Evolutionary conservation across 2,888 invertebrate genomes (phyloP).

Genomic region (Oligia latruncula): DNA sequence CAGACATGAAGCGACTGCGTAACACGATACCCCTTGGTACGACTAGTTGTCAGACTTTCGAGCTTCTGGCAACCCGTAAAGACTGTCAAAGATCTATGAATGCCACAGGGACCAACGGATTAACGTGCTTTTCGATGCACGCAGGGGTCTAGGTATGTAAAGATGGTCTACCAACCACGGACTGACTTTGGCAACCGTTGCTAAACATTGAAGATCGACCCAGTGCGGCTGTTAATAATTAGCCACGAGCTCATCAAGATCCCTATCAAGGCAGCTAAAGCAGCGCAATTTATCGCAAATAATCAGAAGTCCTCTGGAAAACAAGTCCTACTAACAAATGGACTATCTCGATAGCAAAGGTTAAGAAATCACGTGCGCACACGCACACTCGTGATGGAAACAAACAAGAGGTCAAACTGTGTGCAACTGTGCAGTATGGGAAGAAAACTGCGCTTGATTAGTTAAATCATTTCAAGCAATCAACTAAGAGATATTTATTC

Average conservation of each 20-base stretch:
- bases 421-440: too few species aligned
- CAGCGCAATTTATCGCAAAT: not conserved
- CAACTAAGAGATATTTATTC: too few species aligned
- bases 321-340: constrained; percentile 19
- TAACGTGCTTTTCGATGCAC: too few species aligned
- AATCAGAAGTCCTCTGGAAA: constrained; percentile 23
- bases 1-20: too few species aligned
- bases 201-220: too few species aligned
- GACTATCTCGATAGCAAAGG: constrained; percentile 41
- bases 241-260: not conserved
- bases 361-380: constrained; percentile 33
- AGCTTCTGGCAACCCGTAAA: too few species aligned
- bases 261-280: not conserved
- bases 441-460: constrained; percentile 8
- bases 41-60: too few species aligned
- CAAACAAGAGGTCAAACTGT: constrained; percentile 23
- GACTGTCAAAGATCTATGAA: too few species aligned
- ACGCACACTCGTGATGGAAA: not conserved
- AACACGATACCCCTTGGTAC: too few species aligned
- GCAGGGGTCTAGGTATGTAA: too few species aligned
- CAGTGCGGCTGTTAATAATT: not conserved
- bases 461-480: not conserved
- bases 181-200: too few species aligned
- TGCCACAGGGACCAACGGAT: too few species aligned
- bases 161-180: not conserved